phyloP scores from a whole-genome alignment of 2,888 invertebrate species.

The Phyllotreta cruciferae region DNA sequence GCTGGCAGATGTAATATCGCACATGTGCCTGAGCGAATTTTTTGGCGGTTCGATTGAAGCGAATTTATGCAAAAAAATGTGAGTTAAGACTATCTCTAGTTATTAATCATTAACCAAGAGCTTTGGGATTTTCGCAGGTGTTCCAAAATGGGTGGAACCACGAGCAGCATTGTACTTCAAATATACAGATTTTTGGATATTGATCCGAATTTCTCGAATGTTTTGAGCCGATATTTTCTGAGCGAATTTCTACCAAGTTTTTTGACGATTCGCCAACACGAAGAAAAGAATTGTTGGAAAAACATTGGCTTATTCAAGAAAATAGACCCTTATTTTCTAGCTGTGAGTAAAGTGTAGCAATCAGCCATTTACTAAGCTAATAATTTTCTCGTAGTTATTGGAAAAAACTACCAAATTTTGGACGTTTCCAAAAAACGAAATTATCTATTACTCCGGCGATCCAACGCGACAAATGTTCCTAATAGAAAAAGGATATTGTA shows the following conservation, averaged over 20 bases:
- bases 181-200: too few relatives aligned
- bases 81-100: too few relatives aligned
- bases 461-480: conserved; percentile 30
- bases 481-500: conserved; percentile 30
- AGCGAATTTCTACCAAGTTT: too few relatives aligned
- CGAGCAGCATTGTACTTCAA: too few relatives aligned
- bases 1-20: conserved; percentile 18
- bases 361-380: background rate
- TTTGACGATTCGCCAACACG: too few relatives aligned
- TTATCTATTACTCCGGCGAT: conserved; percentile 32
- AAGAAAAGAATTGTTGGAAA: conserved; percentile 9
- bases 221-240: too few relatives aligned
- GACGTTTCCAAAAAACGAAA: conserved; percentile 30
- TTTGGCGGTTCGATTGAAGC: conserved; percentile 13
- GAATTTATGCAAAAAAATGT: conserved; percentile 21
- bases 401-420: conserved; percentile 29
- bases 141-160: conserved; percentile 8
- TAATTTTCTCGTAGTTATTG: conserved; percentile 24
- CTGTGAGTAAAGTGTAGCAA: conserved; percentile 26
- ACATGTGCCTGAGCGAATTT: conserved; percentile 8
- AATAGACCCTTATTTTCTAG: conserved; percentile 33
- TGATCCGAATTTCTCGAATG: too few relatives aligned
- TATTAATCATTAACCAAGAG: too few relatives aligned
- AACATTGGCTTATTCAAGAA: conserved; percentile 26
- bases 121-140: too few relatives aligned